These are phyloP conservation scores for Chauna torquata DNA, from an alignment of 2,113 vertebrate species.

Conservation along the genomic window DNA sequence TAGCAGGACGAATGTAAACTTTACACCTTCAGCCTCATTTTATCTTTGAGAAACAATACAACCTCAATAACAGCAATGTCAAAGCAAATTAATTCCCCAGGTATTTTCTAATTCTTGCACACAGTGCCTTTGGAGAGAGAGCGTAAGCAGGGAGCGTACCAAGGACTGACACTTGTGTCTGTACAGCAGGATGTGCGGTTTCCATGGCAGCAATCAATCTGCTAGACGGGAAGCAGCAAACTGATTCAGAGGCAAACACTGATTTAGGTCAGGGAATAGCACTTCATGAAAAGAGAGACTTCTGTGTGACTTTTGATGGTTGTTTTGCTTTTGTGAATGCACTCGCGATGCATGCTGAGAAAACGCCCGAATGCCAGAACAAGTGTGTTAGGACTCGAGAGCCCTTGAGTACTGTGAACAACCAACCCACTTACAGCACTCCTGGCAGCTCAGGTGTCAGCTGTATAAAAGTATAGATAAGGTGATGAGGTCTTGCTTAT, in stretches of 20 bases:
- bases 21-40: conserved; percentile 47
- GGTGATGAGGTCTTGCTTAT: not conserved
- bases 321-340: conserved; percentile 54
- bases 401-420: conserved; percentile 2
- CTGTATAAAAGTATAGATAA: not conserved
- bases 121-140: conserved; percentile 45
- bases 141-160: conserved; percentile 40
- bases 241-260: conserved; percentile 77
- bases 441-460: not conserved
- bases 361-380: not conserved
- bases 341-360: conserved; percentile 23
- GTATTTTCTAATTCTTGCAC: conserved; percentile 65
- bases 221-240: conserved; percentile 74
- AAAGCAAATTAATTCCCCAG: conserved; percentile 67
- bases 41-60: conserved; percentile 45
- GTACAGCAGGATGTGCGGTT: conserved; percentile 68
- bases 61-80: conserved; percentile 25
- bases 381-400: not conserved
- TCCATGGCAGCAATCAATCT: conserved; percentile 79
- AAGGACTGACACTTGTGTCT: conserved; percentile 66
- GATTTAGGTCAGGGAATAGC: conserved; percentile 74
- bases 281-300: conserved; percentile 58
- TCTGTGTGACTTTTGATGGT: conserved; percentile 59
- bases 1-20: conserved; percentile 9
- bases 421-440: not conserved